phyloP scores from a whole-genome alignment of 2,797 vertebrate genomes.

The Tragelaphus oryx region DNA sequence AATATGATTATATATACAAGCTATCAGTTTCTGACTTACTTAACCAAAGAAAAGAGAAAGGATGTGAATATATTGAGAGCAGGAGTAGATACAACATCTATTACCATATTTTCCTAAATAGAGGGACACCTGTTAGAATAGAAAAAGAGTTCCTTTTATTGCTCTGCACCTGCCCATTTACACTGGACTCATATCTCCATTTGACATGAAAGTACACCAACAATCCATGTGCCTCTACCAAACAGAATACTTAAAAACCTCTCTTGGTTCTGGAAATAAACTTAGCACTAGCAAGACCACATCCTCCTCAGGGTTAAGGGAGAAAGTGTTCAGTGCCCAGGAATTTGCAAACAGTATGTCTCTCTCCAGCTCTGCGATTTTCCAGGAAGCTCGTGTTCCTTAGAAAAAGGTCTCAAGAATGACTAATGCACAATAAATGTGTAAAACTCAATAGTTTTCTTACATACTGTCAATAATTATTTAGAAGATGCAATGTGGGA shows the following conservation, averaged over 20 bases:
- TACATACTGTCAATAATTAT: not conserved
- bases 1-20: not conserved
- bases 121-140: not conserved
- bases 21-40: not conserved
- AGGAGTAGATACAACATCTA: not conserved
- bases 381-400: not conserved
- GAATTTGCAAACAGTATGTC: not conserved
- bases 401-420: not conserved
- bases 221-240: not conserved
- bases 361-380: not conserved
- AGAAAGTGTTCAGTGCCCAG: not conserved
- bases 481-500: not conserved
- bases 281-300: not conserved
- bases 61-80: not conserved
- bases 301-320: not conserved
- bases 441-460: not conserved
- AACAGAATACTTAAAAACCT: not conserved
- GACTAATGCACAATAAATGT: not conserved
- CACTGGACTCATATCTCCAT: not conserved
- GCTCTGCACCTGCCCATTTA: not conserved
- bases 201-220: not conserved
- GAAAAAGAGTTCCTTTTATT: not conserved
- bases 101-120: not conserved
- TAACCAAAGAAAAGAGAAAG: not conserved
- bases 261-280: conserved; percentile 8